Evolutionary conservation across 2,888 invertebrate species (phyloP), one percentile per base, ranked within the genome.

Genomic region (Mantis religiosa): DNA sequence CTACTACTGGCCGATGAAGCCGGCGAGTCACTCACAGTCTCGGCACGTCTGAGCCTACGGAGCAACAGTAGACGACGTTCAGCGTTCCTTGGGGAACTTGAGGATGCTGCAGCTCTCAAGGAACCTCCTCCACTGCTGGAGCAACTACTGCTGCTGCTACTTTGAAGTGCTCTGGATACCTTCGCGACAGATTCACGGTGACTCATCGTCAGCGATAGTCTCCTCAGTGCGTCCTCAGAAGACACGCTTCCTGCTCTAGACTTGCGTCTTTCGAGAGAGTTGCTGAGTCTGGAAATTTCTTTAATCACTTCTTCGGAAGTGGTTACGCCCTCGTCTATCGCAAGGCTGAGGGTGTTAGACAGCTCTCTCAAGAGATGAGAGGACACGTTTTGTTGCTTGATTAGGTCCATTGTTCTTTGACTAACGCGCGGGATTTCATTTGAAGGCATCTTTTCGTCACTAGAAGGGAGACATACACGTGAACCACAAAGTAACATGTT

Each of bases 211-310:
- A 93, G 91, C 88, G 93, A 93, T 71, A 94, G 91, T 89, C 92
- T 92, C 83, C 92, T 91, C 92, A 94, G 92, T 89, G 93, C 93
- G 84, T 93, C 93, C 89, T 94, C 93, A 2, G 93, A 93, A 25
- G 92, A 92, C 28, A 30, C 20, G 25, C 2, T 20, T 71, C 20
- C 15, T 71, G 3, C 20, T 71, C 6, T 71, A 6, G 88, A 54
- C 14, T 25, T 28, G 12, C 27, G 83, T n/a, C 54, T 88, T 15
- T 86, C 28, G 87, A 93, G 90, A 15, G 91, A 91, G 86, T 93
- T 93, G 54, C 54, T 71, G 34, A 93, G 90, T 89, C 93, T 93
- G 85, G 93, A 93, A 84, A 94, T 92, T n/a, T 91, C 91, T 89
- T 92, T 92, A 34, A 93, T 91, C 91, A 93, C 92, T 89, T 93